Conservation (phyloP, 1,140 invertebrate genomes). For the Dryas iulia region DNA sequence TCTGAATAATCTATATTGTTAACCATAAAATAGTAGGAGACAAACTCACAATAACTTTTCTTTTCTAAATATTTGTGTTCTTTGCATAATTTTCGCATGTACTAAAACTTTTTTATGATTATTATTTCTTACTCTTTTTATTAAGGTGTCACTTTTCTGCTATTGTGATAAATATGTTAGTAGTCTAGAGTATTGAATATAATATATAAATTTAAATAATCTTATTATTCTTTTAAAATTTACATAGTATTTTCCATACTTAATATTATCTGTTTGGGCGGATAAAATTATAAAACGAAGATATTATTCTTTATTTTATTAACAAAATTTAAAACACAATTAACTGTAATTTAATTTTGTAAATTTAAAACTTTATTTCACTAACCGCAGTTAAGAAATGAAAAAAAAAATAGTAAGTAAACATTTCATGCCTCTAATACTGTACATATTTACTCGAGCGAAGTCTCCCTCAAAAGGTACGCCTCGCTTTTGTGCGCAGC, state of each 20-base stretch:
- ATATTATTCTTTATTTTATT: background rate
- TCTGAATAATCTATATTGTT: background rate
- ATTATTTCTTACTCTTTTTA: too few relatives aligned
- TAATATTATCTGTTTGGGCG: too few relatives aligned
- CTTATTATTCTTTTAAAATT: too few relatives aligned
- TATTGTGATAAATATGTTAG: background rate
- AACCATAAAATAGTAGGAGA: background rate
- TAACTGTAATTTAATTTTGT: background rate
- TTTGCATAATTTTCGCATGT: background rate
- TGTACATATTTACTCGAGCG: conserved; percentile 16
- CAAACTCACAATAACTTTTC: background rate
- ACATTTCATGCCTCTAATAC: conserved; percentile 19
- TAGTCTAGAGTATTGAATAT: background rate
- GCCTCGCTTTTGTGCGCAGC: conserved; percentile 12
- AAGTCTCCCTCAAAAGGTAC: conserved; percentile 17
- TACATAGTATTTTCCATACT: too few relatives aligned
- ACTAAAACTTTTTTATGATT: too few relatives aligned
- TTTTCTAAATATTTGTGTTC: background rate
- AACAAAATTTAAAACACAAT: background rate
- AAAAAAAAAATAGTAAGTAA: conserved; percentile 14
- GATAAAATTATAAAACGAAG: too few relatives aligned
- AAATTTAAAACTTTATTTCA: background rate
- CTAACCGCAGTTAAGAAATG: background rate
- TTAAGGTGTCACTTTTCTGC: background rate
- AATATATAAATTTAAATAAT: too few relatives aligned